Conservation (phyloP, 1,140 invertebrate genomes). For the Harpegnathos saltator region DNA sequence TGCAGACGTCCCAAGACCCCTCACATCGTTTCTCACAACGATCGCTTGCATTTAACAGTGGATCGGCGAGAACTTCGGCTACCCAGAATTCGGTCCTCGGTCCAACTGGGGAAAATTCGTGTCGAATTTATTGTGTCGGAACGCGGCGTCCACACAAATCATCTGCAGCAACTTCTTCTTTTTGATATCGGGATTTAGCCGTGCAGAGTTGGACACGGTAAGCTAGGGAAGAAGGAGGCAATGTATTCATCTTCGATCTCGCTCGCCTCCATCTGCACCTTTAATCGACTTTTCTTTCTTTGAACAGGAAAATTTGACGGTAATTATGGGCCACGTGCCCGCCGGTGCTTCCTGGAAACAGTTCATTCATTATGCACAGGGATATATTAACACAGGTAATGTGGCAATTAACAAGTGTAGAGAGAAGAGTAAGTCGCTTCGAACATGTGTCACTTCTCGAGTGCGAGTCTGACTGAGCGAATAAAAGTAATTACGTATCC, state of each 20-base stretch:
- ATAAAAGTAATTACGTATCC: too few relatives aligned
- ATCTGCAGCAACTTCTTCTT: conserved; percentile 88
- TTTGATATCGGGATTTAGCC: conserved; percentile 86
- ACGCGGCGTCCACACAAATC: conserved; percentile 84
- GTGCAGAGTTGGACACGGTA: conserved; percentile 84
- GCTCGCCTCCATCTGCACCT: neutral
- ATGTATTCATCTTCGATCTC: neutral
- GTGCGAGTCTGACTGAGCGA: too few relatives aligned
- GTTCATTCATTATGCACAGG: conserved; percentile 90
- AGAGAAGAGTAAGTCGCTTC: neutral
- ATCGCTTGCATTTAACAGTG: conserved; percentile 24
- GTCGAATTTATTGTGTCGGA: conserved; percentile 86
- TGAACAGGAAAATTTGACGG: conserved; percentile 88
- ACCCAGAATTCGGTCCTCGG: conserved; percentile 85
- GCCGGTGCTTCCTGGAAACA: conserved; percentile 92
- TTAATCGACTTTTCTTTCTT: conserved; percentile 20
- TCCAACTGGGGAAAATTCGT: conserved; percentile 85
- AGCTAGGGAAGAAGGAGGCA: neutral
- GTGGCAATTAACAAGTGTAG: neutral
- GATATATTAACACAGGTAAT: conserved; percentile 83
- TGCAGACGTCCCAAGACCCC: neutral
- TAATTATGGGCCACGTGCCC: conserved; percentile 91
- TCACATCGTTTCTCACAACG: neutral
- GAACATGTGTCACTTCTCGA: too few relatives aligned
- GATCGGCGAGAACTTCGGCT: conserved; percentile 81